A percentile compares a stretch with the other conserved stretches of the same genome.
Evolutionary conservation across 2,797 vertebrate genomes (phyloP).

Genomic region (Benthosema pterotum): DNA sequence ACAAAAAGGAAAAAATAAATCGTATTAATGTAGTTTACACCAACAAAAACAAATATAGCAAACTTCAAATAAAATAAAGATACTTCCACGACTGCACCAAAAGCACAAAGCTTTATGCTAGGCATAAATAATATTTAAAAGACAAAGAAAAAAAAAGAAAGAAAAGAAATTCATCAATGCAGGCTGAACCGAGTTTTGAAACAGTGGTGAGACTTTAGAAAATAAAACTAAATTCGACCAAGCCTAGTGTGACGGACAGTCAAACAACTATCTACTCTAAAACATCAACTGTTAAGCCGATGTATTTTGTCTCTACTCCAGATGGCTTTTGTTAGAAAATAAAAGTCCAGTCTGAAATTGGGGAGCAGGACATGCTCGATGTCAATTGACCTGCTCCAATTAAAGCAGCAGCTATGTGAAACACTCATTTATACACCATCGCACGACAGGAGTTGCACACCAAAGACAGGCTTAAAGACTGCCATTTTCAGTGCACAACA

Average conservation of each 20-base stretch:
- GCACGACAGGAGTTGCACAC: too few relatives aligned
- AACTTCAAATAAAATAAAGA: constrained; percentile 10
- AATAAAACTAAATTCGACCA: constrained; percentile 23
- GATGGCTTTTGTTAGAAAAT: constrained; percentile 23
- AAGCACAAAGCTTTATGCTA: constrained; percentile 12
- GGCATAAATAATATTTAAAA: constrained; percentile 17
- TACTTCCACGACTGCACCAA: constrained; percentile 8
- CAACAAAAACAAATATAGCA: constrained; percentile 4
- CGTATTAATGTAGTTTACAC: constrained; percentile 7
- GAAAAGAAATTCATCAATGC: constrained; percentile 31
- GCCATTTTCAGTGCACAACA: too few relatives aligned
- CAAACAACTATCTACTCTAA: constrained; percentile 29
- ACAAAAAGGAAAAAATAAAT: background rate
- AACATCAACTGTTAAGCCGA: constrained; percentile 44
- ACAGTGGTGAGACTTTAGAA: constrained; percentile 71
- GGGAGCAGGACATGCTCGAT: constrained; percentile 42
- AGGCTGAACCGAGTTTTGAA: constrained; percentile 36
- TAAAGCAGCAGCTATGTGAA: constrained; percentile 54
- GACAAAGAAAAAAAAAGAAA: constrained; percentile 27
- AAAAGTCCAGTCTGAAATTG: constrained; percentile 39
- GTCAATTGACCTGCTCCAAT: constrained; percentile 34
- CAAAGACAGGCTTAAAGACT: too few relatives aligned
- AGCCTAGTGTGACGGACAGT: constrained; percentile 30
- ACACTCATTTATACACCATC: too few relatives aligned
- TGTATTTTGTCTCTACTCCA: constrained; percentile 29